These are phyloP conservation scores for Takifugu ocellatus DNA, from an alignment of 2,797 vertebrate genomes.

Conservation along the genomic window DNA sequence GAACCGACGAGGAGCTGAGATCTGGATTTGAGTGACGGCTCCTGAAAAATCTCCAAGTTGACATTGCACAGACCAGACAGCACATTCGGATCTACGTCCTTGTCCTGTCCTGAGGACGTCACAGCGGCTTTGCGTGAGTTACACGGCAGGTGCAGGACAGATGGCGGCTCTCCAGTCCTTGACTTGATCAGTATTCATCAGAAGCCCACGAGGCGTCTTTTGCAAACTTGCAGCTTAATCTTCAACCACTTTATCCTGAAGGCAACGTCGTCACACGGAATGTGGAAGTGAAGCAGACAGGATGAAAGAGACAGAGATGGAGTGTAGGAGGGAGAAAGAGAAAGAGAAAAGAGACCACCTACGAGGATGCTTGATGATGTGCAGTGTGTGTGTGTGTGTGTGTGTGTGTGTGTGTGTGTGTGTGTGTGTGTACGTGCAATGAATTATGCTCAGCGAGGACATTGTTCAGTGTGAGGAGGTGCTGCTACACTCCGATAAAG, in stretches of 20 bases:
- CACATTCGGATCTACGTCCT: too few relatives aligned
- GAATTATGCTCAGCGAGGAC: conserved; percentile 31
- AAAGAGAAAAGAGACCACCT: conserved; percentile 59
- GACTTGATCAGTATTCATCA: conserved; percentile 36
- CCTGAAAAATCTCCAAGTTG: too few relatives aligned
- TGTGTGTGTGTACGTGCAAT: conserved; percentile 27
- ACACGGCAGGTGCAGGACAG: conserved; percentile 29
- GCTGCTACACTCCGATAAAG: conserved; percentile 64
- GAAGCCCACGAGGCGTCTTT: conserved; percentile 23
- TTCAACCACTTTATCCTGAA: conserved; percentile 44
- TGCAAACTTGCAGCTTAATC: conserved; percentile 52
- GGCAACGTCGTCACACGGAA: conserved; percentile 36
- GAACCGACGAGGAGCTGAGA: too few relatives aligned
- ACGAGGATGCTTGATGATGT: conserved; percentile 55
- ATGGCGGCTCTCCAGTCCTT: conserved; percentile 35
- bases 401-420: conserved; percentile 5
- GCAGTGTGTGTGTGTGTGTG: conserved; percentile 9
- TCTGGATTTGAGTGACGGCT: too few relatives aligned
- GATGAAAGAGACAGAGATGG: conserved; percentile 46
- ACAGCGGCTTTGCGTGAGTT: conserved; percentile 1
- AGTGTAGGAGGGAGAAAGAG: conserved; percentile 39
- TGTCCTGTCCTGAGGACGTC: background rate
- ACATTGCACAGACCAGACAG: too few relatives aligned
- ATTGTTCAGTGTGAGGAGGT: conserved; percentile 45
- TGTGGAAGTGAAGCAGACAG: conserved; percentile 54